These are phyloP conservation scores for Microcaecilia unicolor DNA, from an alignment of 2,797 vertebrate genomes.

Conservation along the genomic window DNA sequence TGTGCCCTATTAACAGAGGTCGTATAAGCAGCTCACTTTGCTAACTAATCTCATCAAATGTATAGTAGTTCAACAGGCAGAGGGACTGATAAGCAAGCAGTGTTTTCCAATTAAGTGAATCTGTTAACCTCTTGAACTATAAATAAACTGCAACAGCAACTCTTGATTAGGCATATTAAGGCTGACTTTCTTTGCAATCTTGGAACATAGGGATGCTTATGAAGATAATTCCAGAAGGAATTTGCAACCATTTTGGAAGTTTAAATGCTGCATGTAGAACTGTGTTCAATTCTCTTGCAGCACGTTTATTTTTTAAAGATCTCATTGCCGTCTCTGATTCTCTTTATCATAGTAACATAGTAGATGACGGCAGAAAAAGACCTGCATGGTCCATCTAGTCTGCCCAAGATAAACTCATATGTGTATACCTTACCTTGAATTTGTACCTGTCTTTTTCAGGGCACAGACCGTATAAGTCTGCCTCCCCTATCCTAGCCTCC, in stretches of 20 bases:
- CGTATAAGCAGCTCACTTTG: constrained; percentile 27
- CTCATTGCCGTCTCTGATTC: too few relatives aligned
- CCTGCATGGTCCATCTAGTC: too few relatives aligned
- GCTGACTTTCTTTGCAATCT: constrained; percentile 10
- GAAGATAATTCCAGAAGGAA: constrained; percentile 25
- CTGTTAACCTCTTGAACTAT: constrained; percentile 40
- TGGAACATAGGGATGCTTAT: constrained; percentile 24
- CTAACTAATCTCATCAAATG: constrained; percentile 26
- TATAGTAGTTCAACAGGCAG: constrained; percentile 36
- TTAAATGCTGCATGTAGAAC: constrained; percentile 11
- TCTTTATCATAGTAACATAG: too few relatives aligned
- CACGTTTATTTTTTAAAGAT: too few relatives aligned
- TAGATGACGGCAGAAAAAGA: too few relatives aligned
- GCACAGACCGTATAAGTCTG: too few relatives aligned
- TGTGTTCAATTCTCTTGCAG: constrained; percentile 20
- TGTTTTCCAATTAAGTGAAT: constrained; percentile 40
- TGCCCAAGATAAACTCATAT: too few relatives aligned
- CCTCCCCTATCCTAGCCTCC: too few relatives aligned
- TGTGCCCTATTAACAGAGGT: constrained; percentile 40
- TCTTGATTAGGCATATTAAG: constrained; percentile 31
- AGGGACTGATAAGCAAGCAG: constrained; percentile 8
- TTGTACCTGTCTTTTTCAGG: too few relatives aligned
- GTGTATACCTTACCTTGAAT: too few relatives aligned
- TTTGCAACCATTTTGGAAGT: constrained; percentile 26
- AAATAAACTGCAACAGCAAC: constrained; percentile 29